Evolutionary conservation across 2,113 vertebrate genomes (phyloP), one percentile per base, ranked within the genome.

Genomic region (Clarias magur): DNA sequence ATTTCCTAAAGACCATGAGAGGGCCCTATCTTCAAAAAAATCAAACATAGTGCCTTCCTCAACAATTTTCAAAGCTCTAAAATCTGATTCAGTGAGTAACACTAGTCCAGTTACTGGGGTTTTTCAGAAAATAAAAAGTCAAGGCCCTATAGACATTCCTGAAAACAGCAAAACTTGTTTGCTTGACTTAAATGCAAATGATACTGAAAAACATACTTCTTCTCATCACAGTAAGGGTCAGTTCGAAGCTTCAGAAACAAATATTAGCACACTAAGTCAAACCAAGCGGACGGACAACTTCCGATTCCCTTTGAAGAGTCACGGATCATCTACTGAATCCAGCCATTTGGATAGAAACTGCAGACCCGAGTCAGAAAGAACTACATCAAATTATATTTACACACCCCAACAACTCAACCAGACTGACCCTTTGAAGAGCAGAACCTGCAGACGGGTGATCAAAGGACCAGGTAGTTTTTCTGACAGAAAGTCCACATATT

Each of bases 251-350:
- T 21, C 80, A 63, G 57, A 75, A 82, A 89, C 59, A 53, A 89
- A 91, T 30, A 62, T 72, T 57, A 75, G n/a, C 11, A 63, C 21
- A 68, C 54, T 11, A 60, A 76, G 80, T 60, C 57, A 92, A 56
- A 81, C 88, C 63, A 81, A 80, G 80, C 91, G 59, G 65, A 82
- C 85, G 68, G 80, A 83, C 54, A 56, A 53, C 82, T 68, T 88
- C 68, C 87, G 13, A 10, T 70, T 86, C 21, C 87, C 84, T 88
- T 90, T 85, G 63, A 90, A 73, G 63, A 86, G 59, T 60, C 57
- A 72, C 13, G 83, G 73, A 34, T 82, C 84, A 92, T 90, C 88
- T 89, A 80, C 84, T 57, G 62, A 72, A 90, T 76, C 15, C 25
- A 88, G 53, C 79, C 72, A 83, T 42, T 30, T 89, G 83, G 42